Base-by-base conservation (phyloP, 1,140 invertebrate genomes). In the Danaus plexippus region DNA sequence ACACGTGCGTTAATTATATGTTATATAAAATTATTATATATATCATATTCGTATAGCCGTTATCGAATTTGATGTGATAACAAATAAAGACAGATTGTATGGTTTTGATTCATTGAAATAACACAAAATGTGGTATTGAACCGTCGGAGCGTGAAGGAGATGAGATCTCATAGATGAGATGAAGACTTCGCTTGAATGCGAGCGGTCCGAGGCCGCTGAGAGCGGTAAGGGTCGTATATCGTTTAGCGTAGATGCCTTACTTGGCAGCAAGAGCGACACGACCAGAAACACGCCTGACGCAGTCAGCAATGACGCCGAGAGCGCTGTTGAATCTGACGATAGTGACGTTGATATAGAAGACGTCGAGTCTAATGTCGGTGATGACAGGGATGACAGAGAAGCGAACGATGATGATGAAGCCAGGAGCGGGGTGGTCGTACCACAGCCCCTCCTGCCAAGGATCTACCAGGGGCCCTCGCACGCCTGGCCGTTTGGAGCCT, bases 111-210 rank as follows among this genome's bases (percentile, higher is more conserved):
- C 11, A 6, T 46, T 43, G 9, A 47, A 32, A 56, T 50, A 52
- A 15, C 15, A 15, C 15, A 15, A 15, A 15, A 40, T 42, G 51
- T 50, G 51, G 61, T 60, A 53, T 47, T 43, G 51, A 11, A 54
- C 55, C 61, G 61, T 51, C 61, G 48, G 59, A 46, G 56, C 40
- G 54, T 54, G 50, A 63, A 56, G 77, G 63, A 67, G 64, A 85
- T 83, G 83, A 69, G 46, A 77, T 77, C 66, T 66, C 67, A 71
- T 61, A 80, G 73, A 77, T 84, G 84, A 84, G 68, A 87, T 87
- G 85, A 87, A 87, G 82, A 87, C 85, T 59, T 73, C 83, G 75
- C 71, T 85, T 54, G 83, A 85, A 73, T 83, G 77, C 69, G 82
- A 85, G 68, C 75, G 83, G 66, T 77, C 81, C 51, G 80, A 87